Evolutionary conservation across 2,113 vertebrate species (phyloP).

Genomic region (Amphilophus citrinellus): DNA sequence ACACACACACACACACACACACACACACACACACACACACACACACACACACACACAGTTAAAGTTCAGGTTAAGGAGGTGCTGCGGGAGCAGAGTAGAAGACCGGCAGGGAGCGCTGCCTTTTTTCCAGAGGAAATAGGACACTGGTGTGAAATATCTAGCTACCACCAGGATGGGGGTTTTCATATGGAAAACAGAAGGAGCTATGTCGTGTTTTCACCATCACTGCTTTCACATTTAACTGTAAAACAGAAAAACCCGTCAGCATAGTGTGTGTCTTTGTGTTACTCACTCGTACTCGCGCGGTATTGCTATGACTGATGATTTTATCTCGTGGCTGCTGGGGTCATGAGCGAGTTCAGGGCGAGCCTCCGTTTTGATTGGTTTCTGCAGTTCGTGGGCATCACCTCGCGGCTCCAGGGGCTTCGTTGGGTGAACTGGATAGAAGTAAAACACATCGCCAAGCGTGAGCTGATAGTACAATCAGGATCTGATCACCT

Average conservation of each 20-base stretch:
- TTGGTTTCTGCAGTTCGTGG: conserved; percentile 86
- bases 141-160: neutral
- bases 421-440: conserved; percentile 62
- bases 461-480: neutral
- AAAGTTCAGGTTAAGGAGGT: neutral
- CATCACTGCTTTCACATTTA: conserved; percentile 3
- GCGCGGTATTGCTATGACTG: conserved; percentile 83
- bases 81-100: neutral
- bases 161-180: neutral
- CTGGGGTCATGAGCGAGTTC: conserved; percentile 74
- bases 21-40: too few species aligned
- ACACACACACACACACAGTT: neutral
- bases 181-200: neutral
- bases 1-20: too few species aligned
- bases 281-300: conserved; percentile 86
- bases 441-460: neutral
- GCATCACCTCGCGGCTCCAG: conserved; percentile 71
- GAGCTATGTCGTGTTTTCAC: neutral
- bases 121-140: neutral
- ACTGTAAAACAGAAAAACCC: conserved; percentile 35
- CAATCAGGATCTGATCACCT: neutral
- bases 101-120: neutral
- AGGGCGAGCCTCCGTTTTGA: conserved; percentile 89
- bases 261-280: neutral
- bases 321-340: conserved; percentile 88